These are phyloP conservation scores for Nothoprocta perdicaria DNA, from an alignment of 2,113 vertebrate species.

Conservation along the genomic window DNA sequence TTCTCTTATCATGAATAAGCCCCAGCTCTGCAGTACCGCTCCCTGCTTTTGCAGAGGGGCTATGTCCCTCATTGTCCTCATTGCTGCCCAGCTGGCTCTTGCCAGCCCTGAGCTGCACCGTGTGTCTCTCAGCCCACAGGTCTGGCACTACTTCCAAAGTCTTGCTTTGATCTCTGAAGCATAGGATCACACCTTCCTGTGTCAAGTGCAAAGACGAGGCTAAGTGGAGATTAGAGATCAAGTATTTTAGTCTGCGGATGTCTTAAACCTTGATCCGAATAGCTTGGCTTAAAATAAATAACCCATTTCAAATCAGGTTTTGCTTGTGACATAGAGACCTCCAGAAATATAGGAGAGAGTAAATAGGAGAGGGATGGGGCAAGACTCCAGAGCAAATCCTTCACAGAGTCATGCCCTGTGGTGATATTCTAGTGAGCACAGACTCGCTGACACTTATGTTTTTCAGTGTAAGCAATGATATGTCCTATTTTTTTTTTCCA, in stretches of 20 bases:
- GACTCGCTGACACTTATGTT: background rate
- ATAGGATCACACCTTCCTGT: background rate
- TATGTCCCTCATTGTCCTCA: fast-evolving
- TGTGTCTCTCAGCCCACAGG: background rate
- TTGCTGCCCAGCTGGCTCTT: background rate
- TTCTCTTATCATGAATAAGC: background rate
- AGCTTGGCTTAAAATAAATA: slow-evolving; percentile 60
- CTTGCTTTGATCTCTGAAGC: background rate
- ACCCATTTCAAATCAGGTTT: slow-evolving; percentile 1
- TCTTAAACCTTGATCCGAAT: slow-evolving; percentile 38
- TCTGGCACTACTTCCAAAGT: fast-evolving
- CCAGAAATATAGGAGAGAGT: background rate
- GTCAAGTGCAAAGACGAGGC: slow-evolving; percentile 33
- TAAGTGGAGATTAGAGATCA: slow-evolving; percentile 64
- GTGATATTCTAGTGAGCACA: background rate
- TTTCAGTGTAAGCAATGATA: background rate
- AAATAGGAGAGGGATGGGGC: background rate
- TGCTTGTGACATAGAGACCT: background rate
- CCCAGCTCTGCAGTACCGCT: background rate
- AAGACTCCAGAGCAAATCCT: background rate
- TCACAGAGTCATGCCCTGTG: background rate
- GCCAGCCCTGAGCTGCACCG: background rate
- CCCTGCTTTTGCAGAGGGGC: background rate
- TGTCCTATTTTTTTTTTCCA: background rate
- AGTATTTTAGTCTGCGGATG: slow-evolving; percentile 20